These are phyloP conservation scores for Cinclus cinclus DNA, from an alignment of 2,113 vertebrate species.

Conservation along the genomic window DNA sequence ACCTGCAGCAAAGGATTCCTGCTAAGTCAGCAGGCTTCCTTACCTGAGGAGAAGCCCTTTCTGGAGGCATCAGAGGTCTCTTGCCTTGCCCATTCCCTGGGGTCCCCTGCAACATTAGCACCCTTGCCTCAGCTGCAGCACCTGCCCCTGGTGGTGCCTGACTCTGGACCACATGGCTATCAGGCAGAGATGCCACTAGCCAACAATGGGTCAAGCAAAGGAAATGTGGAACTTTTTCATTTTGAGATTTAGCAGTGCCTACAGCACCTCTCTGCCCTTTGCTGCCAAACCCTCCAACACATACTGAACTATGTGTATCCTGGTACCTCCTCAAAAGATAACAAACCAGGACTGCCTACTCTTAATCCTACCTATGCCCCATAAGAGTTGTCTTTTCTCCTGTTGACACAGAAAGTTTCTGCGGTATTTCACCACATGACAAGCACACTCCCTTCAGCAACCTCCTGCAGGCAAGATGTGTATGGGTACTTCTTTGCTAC, in stretches of 20 bases:
- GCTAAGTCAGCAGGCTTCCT: not conserved
- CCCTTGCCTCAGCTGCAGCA: not conserved
- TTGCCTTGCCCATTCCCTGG: not conserved
- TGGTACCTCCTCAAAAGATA: not conserved
- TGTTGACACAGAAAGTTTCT: not conserved
- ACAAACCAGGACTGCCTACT: not conserved
- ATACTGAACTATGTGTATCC: fast-evolving
- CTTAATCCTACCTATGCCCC: not conserved
- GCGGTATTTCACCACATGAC: not conserved
- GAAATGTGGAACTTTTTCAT: not conserved
- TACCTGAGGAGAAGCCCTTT: not conserved
- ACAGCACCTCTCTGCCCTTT: not conserved
- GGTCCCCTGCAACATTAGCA: not conserved
- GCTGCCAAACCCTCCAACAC: not conserved
- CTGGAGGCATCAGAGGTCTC: not conserved
- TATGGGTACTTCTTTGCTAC: not conserved
- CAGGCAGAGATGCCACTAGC: not conserved
- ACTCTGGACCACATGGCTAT: fast-evolving
- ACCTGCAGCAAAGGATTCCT: not conserved
- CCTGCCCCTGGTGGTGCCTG: fast-evolving
- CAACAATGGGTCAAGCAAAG: not conserved
- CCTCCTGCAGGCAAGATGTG: not conserved
- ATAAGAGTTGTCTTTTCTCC: not conserved
- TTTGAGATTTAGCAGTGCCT: not conserved
- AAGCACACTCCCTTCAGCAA: not conserved